Evolutionary conservation across 2,888 invertebrate species (phyloP), one percentile per base, ranked within the genome.

Genomic region (Aspidiotus rigidus): DNA sequence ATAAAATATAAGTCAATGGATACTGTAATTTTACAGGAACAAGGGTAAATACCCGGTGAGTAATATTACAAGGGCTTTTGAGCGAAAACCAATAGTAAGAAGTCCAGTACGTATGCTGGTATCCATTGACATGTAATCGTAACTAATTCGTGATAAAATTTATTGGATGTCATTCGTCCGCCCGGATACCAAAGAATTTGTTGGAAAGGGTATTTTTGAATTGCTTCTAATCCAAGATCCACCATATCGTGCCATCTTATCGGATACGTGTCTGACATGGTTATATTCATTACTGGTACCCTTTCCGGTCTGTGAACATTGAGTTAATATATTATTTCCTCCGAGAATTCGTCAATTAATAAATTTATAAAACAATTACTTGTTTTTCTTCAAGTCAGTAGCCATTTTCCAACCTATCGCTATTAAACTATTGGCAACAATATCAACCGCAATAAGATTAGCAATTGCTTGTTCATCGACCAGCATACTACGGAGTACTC

Each of bases 221-320:
- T 84, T 0, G 88, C 81, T 16, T 83, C 81, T 75, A 86, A 85
- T 54, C 91, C 89, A 72, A 84, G 83, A 73, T 86, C 84, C 75
- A 95, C 81, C 17, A 97, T 84, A 73, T 90, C 85, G 62, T 87
- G 88, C 93, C 96, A 97, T 0, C 89, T 90, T 44, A 93, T 83
- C 67, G 87, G 88, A 74, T 89, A 84, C 56, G 88, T 83, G 63
- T 87, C 86, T 41, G 93, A 90, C 67, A 93, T 89, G 0, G 94
- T 93, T 73, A 94, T 81, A 77, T 98, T 97, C 80, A 88, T 94
- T 2, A 97, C 92, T 0, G 92, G 89, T 60, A 91, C 83, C 72
- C 84, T 84, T 64, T 81, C 78, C 6, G 82, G 9, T 61, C 71
- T 71, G 62, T 49, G n/a, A 49, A 49, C 6, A 28, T 28, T 3